These are phyloP conservation scores for Neostethus bicornis DNA, from an alignment of 2,797 vertebrate species.

Conservation along the genomic window DNA sequence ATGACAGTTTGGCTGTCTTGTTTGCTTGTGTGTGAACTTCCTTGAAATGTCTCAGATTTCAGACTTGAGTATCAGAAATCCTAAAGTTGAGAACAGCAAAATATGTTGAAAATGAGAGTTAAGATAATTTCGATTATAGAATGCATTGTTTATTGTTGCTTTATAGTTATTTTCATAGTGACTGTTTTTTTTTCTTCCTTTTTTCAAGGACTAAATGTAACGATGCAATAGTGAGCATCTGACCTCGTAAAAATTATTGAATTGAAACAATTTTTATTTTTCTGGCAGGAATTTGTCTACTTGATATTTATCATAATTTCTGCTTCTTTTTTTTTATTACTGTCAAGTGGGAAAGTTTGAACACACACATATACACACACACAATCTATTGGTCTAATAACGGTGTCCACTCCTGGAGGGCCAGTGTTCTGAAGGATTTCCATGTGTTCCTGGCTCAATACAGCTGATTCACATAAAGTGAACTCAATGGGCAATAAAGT, in stretches of 20 bases:
- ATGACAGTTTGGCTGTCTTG: constrained; percentile 20
- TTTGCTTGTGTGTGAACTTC: constrained; percentile 41
- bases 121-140: neutral
- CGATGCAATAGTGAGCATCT: neutral
- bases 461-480: no score
- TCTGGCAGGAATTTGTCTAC: neutral
- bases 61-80: constrained; percentile 42
- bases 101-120: constrained; percentile 6
- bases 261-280: constrained; percentile 3
- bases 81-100: constrained; percentile 57
- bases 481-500: no score
- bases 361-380: no score
- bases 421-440: no score
- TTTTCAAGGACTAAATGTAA: neutral
- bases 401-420: no score
- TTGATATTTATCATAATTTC: neutral
- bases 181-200: neutral
- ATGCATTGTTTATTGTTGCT: neutral
- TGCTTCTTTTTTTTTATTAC: neutral
- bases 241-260: neutral
- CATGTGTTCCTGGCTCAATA: no score
- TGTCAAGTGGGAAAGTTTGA: neutral
- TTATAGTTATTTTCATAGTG: neutral
- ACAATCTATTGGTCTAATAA: no score
- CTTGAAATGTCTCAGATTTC: constrained; percentile 66